Evolutionary conservation across 2,797 vertebrate species (phyloP), one percentile per base, ranked within the genome.

Genomic region (Morus bassanus): DNA sequence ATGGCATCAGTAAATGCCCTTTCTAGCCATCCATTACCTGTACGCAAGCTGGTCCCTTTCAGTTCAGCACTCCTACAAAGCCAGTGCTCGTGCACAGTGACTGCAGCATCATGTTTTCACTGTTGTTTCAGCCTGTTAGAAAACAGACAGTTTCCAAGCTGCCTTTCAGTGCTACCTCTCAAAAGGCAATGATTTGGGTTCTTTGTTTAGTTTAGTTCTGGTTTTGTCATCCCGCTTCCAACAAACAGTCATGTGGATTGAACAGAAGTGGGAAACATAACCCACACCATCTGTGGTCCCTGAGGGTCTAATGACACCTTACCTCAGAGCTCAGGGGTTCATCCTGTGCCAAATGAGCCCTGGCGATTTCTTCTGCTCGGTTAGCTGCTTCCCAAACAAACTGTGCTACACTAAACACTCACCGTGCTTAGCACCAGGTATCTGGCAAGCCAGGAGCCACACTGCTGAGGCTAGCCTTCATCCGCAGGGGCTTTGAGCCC

Each of bases 391-490:
- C 79, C 63, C 41, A 91, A 76, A 48, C 9, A 15, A 45, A 10
- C 17, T 4, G 23, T 33, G 57, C 1, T 5, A 59, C n/a, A 30
- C 5, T 7, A 35, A 91, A 39, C 0, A 0, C 9, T 79, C 1
- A 0, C 37, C 1, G 8, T 24, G 33, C 31, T 63, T 28, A 54
- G 60, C 1, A 4, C 11, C 70, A 75, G 21, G 16, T 30, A 27
- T 6, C n/a, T 91, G 65, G 41, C 35, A 50, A 87, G 17, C 19
- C 77, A 18, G 39, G 3, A 83, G 31, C 51, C 28, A 3, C 0
- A 5, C 11, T 37, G 15, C 28, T 19, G n/a, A 1, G 0, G 30
- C 24, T 28, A 33, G 18, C 7, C 28, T 65, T 51, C 11, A 1
- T 25, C 70, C 5, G 1, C 2, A 1, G 17, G 65, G 50, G 2